Evolutionary conservation across 1,140 invertebrate species (phyloP).

Genomic region (Pentalonia nigronervosa): DNA sequence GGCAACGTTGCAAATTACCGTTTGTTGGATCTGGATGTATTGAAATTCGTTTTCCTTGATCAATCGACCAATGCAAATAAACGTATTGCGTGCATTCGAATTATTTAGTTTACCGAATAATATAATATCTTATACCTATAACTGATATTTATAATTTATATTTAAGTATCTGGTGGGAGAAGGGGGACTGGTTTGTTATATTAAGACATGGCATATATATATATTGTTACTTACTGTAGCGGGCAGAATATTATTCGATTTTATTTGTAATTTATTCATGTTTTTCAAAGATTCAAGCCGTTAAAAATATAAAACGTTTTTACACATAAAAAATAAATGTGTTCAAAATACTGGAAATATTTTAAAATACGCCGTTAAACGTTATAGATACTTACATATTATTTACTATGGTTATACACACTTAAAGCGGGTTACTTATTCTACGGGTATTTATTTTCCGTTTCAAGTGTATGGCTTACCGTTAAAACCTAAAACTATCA

Average conservation of each 20-base stretch:
- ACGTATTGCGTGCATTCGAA: too few species aligned
- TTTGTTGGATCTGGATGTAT: neutral
- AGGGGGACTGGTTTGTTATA: neutral
- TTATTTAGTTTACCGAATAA: neutral
- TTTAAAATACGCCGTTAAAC: neutral
- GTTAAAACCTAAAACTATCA: neutral
- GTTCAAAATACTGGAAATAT: neutral
- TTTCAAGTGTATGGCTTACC: neutral
- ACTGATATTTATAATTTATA: neutral
- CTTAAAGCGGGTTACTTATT: neutral
- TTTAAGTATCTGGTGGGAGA: neutral
- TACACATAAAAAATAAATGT: neutral
- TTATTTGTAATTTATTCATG: neutral
- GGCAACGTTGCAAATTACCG: neutral
- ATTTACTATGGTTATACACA: neutral
- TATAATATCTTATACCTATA: neutral
- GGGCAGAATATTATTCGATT: neutral
- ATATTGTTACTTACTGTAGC: neutral
- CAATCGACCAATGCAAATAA: neutral
- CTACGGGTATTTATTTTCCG: neutral
- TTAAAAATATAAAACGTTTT: neutral
- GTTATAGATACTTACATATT: too few species aligned
- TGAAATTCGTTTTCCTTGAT: neutral
- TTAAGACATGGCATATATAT: neutral
- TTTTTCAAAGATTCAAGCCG: neutral